Conservation (phyloP, 2,113 vertebrate species). For the Cyanocitta stelleri region DNA sequence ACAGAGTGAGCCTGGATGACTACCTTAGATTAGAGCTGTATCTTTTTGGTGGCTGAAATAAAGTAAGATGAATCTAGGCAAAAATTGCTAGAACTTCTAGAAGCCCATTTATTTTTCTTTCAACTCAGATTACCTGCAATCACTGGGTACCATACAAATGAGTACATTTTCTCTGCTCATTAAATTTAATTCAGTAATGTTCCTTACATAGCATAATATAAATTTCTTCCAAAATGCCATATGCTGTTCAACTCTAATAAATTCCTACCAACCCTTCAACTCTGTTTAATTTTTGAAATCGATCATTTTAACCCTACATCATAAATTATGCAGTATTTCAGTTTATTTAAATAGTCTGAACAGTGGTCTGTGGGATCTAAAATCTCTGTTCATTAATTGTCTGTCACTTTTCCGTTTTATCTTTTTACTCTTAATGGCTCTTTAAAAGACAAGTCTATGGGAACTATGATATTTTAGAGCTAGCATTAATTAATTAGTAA, state of each 20-base stretch:
- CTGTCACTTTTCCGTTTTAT: neutral
- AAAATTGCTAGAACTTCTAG: neutral
- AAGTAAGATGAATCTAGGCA: neutral
- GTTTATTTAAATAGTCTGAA: constrained; percentile 12
- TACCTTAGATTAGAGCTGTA: neutral
- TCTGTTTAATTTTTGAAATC: constrained; percentile 20
- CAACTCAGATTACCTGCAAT: neutral
- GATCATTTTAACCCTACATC: constrained; percentile 4
- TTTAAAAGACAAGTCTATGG: constrained; percentile 13
- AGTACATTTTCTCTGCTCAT: constrained; percentile 1
- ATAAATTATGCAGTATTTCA: constrained; percentile 22
- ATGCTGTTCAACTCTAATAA: constrained; percentile 1
- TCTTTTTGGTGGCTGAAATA: neutral
- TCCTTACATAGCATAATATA: neutral
- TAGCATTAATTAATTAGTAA: neutral
- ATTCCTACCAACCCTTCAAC: neutral
- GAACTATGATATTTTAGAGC: neutral
- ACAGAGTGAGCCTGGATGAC: neutral
- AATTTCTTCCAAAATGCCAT: neutral
- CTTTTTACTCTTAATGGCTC: neutral
- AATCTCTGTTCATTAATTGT: neutral
- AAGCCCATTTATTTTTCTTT: constrained; percentile 36
- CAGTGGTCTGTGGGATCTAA: neutral
- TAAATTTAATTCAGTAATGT: constrained; percentile 25
- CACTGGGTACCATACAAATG: neutral